These are phyloP conservation scores for Aegotheles bennettii DNA, from an alignment of 2,113 vertebrate genomes.

Conservation along the genomic window DNA sequence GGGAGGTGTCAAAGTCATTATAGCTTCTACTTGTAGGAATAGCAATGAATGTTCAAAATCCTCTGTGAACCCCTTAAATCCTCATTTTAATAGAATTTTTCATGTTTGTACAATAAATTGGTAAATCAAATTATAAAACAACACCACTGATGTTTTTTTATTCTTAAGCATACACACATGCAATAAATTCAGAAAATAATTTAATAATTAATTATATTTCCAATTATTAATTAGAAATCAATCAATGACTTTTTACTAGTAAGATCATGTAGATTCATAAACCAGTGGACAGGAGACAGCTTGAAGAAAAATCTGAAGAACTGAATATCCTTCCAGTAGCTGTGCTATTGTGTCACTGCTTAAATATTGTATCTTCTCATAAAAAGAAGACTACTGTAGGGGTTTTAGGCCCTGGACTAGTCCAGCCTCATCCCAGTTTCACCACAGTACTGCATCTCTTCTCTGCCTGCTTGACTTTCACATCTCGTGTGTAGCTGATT, in stretches of 20 bases:
- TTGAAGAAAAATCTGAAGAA: background rate
- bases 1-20: background rate
- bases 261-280: background rate
- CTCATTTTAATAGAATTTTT: background rate
- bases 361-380: background rate
- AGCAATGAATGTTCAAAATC: background rate
- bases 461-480: background rate
- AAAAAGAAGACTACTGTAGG: background rate
- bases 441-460: background rate
- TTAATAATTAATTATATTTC: background rate
- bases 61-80: background rate
- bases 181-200: background rate
- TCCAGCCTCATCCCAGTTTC: background rate
- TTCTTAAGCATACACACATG: background rate
- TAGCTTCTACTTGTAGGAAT: background rate
- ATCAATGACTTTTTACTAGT: background rate
- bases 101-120: background rate
- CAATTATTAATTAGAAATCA: background rate
- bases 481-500: background rate
- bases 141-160: background rate
- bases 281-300: accelerated
- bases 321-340: background rate
- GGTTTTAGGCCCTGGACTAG: background rate
- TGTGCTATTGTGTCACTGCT: background rate
- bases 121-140: background rate